A percentile compares a stretch with the other conserved stretches of the same genome.
Evolutionary conservation across 2,888 invertebrate species (phyloP).

Genomic region (Drosophila vallismaia): DNA sequence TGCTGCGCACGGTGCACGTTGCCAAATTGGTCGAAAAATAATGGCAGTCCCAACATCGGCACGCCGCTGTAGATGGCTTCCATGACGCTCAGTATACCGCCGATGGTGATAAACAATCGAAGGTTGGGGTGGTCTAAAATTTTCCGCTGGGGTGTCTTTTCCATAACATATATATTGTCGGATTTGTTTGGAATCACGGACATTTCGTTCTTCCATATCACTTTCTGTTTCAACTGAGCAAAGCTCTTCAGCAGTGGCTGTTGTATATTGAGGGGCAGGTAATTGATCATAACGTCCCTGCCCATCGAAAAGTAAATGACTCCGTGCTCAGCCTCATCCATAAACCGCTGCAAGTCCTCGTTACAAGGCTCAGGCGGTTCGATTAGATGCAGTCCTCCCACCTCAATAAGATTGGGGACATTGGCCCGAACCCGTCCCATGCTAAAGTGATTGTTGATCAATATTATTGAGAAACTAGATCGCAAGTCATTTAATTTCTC

Average conservation of each 20-base stretch:
- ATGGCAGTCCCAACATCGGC: slow-evolving; percentile 84
- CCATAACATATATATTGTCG: slow-evolving; percentile 68
- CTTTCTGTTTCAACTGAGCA: slow-evolving; percentile 53
- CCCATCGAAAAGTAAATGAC: slow-evolving; percentile 77
- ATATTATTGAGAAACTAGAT: slow-evolving; percentile 70
- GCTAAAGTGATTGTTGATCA: slow-evolving; percentile 80
- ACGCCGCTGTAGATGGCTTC: slow-evolving; percentile 83
- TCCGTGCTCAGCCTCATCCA: slow-evolving; percentile 64
- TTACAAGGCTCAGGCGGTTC: slow-evolving; percentile 43
- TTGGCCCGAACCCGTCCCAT: slow-evolving; percentile 70
- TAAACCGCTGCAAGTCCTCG: slow-evolving; percentile 53
- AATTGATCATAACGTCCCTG: slow-evolving; percentile 50
- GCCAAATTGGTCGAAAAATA: slow-evolving; percentile 84
- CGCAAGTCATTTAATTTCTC: slow-evolving; percentile 45
- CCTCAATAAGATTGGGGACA: slow-evolving; percentile 72
- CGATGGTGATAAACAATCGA: slow-evolving; percentile 83
- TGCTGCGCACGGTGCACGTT: slow-evolving; percentile 82
- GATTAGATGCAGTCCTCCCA: slow-evolving; percentile 70
- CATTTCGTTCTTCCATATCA: slow-evolving; percentile 64
- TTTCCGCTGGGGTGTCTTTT: slow-evolving; percentile 82
- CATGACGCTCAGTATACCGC: slow-evolving; percentile 83
- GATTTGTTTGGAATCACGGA: slow-evolving; percentile 47
- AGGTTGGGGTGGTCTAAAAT: slow-evolving; percentile 83
- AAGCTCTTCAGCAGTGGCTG: slow-evolving; percentile 49
- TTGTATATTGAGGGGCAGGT: slow-evolving; percentile 43